These are phyloP conservation scores for Mactra quadrangularis DNA, from an alignment of 1,140 invertebrate species.

Conservation along the genomic window DNA sequence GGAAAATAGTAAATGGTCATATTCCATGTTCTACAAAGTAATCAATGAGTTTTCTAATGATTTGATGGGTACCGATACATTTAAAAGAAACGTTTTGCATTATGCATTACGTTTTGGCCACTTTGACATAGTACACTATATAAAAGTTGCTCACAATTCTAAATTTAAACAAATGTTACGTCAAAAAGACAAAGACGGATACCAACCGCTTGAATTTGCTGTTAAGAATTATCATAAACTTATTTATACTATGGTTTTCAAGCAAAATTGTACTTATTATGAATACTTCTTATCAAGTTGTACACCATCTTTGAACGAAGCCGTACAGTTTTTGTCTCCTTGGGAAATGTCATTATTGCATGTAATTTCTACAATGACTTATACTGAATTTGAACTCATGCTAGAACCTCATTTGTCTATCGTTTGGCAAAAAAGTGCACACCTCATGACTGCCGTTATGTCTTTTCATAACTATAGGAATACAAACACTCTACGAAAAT, in stretches of 20 bases:
- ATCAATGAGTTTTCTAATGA: not conserved
- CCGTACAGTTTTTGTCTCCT: not conserved
- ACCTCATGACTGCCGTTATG: not conserved
- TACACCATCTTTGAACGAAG: not conserved
- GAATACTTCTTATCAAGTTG: not conserved
- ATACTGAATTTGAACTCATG: not conserved
- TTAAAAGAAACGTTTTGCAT: slow-evolving; percentile 19
- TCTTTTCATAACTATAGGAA: slow-evolving; percentile 1
- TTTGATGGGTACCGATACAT: not conserved
- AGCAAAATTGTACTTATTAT: not conserved
- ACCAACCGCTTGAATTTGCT: not conserved
- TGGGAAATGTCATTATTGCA: slow-evolving; percentile 1
- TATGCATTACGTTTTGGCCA: slow-evolving; percentile 2
- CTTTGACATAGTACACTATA: not conserved
- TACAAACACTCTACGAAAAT: not conserved
- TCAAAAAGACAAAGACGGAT: not conserved
- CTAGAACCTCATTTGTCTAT: slow-evolving; percentile 13
- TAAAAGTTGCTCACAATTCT: not conserved
- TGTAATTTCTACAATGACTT: not conserved
- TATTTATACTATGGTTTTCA: not conserved
- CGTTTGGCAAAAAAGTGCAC: not conserved
- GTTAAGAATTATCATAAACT: not conserved
- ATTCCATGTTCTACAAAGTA: not conserved
- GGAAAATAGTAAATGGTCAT: not conserved
- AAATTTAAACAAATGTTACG: not conserved